phyloP scores from a whole-genome alignment of 2,888 invertebrate genomes.

The Scaptomyza polygonia region DNA sequence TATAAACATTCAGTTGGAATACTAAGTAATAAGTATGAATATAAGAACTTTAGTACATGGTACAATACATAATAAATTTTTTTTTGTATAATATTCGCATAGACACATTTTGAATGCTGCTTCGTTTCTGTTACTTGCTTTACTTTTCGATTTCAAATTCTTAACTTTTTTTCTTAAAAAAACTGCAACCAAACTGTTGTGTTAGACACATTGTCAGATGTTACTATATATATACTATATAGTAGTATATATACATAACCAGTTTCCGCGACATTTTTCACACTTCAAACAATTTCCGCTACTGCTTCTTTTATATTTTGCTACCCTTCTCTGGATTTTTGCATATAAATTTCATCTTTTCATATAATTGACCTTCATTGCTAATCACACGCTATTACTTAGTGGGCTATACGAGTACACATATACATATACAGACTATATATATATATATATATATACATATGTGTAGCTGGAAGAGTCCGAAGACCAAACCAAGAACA shows the following conservation, averaged over 20 bases:
- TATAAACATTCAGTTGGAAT: constrained; percentile 42
- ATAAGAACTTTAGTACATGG: constrained; percentile 44
- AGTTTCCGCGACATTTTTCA: constrained; percentile 7
- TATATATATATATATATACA: constrained; percentile 5
- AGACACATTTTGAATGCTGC: constrained; percentile 78
- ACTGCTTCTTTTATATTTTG: constrained; percentile 5
- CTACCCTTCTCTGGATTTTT: constrained; percentile 38
- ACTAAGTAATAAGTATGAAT: constrained; percentile 45
- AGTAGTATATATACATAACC: constrained; percentile 18
- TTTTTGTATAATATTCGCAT: constrained; percentile 55
- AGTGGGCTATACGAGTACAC: constrained; percentile 43
- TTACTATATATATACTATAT: constrained; percentile 16
- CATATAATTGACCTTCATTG: constrained; percentile 80
- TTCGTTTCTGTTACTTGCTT: constrained; percentile 46
- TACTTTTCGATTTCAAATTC: constrained; percentile 59
- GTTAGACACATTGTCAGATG: constrained; percentile 53
- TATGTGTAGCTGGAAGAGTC: constrained; percentile 36
- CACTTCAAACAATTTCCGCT: constrained; percentile 17
- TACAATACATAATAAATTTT: constrained; percentile 56
- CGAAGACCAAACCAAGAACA: constrained; percentile 10
- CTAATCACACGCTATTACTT: constrained; percentile 76
- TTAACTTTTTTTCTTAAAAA: constrained; percentile 12
- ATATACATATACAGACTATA: not conserved
- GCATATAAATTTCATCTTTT: constrained; percentile 69
- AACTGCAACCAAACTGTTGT: constrained; percentile 53